Base-by-base conservation (phyloP, 2,797 vertebrate genomes). In the Argentina silus region DNA sequence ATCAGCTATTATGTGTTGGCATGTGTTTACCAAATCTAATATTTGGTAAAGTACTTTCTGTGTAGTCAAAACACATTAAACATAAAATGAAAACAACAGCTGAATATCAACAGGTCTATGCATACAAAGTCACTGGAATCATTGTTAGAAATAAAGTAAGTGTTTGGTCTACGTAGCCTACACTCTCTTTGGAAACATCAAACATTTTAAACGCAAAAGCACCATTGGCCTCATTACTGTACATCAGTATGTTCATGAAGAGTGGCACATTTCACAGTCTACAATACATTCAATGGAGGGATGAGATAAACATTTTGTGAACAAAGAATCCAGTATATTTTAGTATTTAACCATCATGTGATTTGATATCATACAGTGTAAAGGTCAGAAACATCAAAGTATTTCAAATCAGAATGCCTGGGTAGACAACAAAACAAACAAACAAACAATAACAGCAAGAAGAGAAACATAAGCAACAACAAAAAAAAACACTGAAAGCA, bases 281-380 rank as follows among this genome's bases (percentile, higher is more conserved):
- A 78, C 70, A 85, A 83, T 90, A 93, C 92, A 93, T 91, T 93
- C 88, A 88, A 43, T 63, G 27, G 27, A 36, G 27, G 27, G 27
- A 1, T 36, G 27, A 36, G 2, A 44, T 19, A 17, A 69, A 73
- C 62, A 57, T 43, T 55, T 73, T 83, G 56, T 59, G 56, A 73
- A 64, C 27, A 85, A 73, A 84, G 73, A 83, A 65, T 6, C 74
- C 8, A 73, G 56, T 76, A 59, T 59, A 72, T 66, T 73, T 71
- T 44, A 73, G 74, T 79, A 81, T 75, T 75, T 81, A 42, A 8
- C 59, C 59, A 64, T 73, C 62, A 21, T 78, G 74, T 78, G 73
- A 74, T 87, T 86, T 82, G 73, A 80, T 77, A 74, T 83, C 72
- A 66, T 86, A 86, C 83, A 88, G 85, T 86, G 82, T 76, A 75